Percentiles rank a stretch among this genome's conserved stretches.
Conservation (phyloP, 2,797 vertebrate genomes). For the Enteromius paludinosus region DNA sequence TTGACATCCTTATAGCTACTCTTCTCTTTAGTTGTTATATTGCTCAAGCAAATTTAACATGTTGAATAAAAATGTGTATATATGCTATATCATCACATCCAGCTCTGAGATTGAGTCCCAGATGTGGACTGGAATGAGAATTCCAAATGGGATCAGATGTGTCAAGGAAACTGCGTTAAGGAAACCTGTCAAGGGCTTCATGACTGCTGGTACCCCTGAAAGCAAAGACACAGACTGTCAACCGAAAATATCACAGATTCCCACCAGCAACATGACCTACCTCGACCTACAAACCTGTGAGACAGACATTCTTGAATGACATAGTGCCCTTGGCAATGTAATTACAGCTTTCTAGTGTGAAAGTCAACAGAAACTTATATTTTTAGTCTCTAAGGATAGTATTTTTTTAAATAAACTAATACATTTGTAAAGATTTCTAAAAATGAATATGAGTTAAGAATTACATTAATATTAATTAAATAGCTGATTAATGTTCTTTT, state of each 20-base stretch:
- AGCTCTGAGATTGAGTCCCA: constrained; percentile 36
- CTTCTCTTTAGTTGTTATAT: background rate
- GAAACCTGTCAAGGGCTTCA: background rate
- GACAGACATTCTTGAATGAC: constrained; percentile 52
- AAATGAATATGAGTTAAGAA: background rate
- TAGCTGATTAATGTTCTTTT: background rate
- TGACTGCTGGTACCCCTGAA: background rate
- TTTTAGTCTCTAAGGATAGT: background rate
- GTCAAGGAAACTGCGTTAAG: constrained; percentile 21
- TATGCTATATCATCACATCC: constrained; percentile 16
- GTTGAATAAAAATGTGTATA: background rate
- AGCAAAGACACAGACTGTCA: constrained; percentile 5
- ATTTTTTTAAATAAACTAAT: background rate
- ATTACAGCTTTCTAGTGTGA: background rate
- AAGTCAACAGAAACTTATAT: background rate
- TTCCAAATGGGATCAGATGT: constrained; percentile 1
- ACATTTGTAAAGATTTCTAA: background rate
- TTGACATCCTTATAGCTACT: background rate
- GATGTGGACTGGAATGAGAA: constrained; percentile 22
- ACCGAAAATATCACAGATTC: constrained; percentile 3
- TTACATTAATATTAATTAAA: background rate
- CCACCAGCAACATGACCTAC: constrained; percentile 15
- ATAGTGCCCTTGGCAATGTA: background rate
- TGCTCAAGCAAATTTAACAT: background rate
- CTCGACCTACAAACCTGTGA: constrained; percentile 50